These are phyloP conservation scores for Agonopterix arenella DNA, from an alignment of 2,888 invertebrate genomes.

Conservation along the genomic window DNA sequence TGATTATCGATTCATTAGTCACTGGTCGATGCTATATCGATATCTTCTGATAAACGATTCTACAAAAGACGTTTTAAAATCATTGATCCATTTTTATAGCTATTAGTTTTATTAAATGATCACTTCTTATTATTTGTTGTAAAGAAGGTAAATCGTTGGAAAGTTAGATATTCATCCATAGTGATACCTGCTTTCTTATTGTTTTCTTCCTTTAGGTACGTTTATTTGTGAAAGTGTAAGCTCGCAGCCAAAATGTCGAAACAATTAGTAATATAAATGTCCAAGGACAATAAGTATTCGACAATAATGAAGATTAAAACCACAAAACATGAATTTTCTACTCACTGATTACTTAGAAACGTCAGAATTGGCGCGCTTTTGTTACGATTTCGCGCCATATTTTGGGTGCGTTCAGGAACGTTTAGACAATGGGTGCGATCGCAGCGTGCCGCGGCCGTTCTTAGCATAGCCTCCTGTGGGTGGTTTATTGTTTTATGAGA, in stretches of 20 bases:
- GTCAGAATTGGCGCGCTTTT: constrained; percentile 34
- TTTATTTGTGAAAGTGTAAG: no score
- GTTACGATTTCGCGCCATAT: constrained; percentile 14
- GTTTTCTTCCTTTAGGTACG: no score
- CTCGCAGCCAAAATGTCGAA: no score
- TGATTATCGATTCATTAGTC: constrained; percentile 55
- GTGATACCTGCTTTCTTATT: no score
- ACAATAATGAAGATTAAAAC: neutral
- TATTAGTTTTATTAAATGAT: no score
- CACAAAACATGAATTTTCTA: constrained; percentile 18
- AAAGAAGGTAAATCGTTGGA: no score
- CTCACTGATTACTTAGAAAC: constrained; percentile 22
- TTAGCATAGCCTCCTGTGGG: constrained; percentile 31
- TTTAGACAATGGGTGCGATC: constrained; percentile 22
- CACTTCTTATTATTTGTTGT: no score
- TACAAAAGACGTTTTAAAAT: neutral
- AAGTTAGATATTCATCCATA: no score
- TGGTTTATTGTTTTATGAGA: constrained; percentile 68
- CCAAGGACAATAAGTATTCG: no score
- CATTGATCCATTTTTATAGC: no score
- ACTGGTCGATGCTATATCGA: constrained; percentile 32
- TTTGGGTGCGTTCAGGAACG: constrained; percentile 21
- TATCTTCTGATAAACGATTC: constrained; percentile 25
- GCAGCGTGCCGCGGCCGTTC: constrained; percentile 15
- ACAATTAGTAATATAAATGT: no score